Conservation (phyloP, 2,113 vertebrate genomes). For the Sceloporus tristichus region DNA sequence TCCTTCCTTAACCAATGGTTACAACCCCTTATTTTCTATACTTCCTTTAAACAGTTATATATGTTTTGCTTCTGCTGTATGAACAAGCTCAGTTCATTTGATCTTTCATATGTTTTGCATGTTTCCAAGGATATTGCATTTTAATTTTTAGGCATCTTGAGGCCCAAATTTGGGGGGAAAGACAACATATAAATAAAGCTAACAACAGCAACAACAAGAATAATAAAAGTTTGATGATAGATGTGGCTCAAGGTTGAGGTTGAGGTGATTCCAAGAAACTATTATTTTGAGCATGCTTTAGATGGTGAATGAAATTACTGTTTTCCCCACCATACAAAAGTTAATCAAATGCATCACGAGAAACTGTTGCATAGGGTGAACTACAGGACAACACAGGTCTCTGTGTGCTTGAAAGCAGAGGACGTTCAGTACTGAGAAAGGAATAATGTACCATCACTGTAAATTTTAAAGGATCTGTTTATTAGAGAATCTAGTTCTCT, state of each 20-base stretch:
- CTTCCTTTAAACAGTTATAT: too few species aligned
- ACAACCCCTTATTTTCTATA: too few species aligned
- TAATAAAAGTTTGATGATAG: neutral
- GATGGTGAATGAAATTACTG: neutral
- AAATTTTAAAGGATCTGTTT: neutral
- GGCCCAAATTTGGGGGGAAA: too few species aligned
- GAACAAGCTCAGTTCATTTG: too few species aligned
- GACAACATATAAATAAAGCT: too few species aligned
- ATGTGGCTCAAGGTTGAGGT: neutral
- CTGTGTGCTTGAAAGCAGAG: neutral
- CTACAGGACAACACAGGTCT: neutral
- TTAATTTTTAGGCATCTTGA: too few species aligned
- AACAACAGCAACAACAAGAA: too few species aligned
- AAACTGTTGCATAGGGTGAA: neutral
- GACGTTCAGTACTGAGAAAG: neutral
- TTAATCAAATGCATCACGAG: neutral
- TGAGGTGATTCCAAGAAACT: neutral
- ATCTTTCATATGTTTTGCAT: too few species aligned
- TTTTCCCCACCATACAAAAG: neutral
- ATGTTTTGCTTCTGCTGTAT: too few species aligned
- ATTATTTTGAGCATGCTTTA: neutral
- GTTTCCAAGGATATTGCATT: too few species aligned
- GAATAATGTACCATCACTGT: neutral
- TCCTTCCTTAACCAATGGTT: too few species aligned
- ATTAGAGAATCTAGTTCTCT: constrained; percentile 17